Conservation (phyloP, 2,797 vertebrate genomes). For the Amblyopsis hoosieri region DNA sequence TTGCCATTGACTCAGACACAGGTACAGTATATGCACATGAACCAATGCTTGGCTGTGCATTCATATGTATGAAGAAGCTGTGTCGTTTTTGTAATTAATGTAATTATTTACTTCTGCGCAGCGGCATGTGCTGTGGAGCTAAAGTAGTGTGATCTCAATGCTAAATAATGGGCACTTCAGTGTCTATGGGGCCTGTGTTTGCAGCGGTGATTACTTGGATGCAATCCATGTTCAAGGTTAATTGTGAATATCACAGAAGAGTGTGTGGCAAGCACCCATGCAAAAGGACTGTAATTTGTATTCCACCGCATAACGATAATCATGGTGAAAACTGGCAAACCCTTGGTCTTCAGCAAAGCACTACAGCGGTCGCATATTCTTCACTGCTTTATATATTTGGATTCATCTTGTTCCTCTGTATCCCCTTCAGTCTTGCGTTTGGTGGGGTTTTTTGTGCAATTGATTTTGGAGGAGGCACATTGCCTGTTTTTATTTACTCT, state of each 20-base stretch:
- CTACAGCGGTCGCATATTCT: constrained; percentile 26
- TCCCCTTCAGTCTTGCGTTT: constrained; percentile 14
- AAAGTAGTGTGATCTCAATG: not conserved
- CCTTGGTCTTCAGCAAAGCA: constrained; percentile 15
- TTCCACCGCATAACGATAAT: no score
- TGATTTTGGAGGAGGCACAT: constrained; percentile 14
- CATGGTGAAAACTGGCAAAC: constrained; percentile 18
- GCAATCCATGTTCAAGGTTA: constrained; percentile 17
- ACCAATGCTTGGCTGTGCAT: constrained; percentile 8
- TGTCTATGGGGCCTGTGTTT: not conserved
- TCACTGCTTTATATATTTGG: constrained; percentile 12
- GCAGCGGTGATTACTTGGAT: not conserved
- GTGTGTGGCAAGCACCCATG: constrained; percentile 12
- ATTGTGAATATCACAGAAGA: constrained; percentile 19
- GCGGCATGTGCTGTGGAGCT: not conserved
- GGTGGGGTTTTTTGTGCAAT: constrained; percentile 2
- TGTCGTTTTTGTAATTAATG: constrained; percentile 2
- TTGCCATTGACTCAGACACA: constrained; percentile 88
- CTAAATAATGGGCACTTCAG: not conserved
- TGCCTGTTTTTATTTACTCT: constrained; percentile 55
- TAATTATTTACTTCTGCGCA: not conserved
- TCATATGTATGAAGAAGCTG: constrained; percentile 8
- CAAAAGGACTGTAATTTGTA: constrained; percentile 1
- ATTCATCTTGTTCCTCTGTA: constrained; percentile 16
- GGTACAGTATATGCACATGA: constrained; percentile 71